Evolutionary conservation across 2,797 vertebrate species (phyloP), one percentile per base, ranked within the genome.

Genomic region (Bucorvus abyssinicus): DNA sequence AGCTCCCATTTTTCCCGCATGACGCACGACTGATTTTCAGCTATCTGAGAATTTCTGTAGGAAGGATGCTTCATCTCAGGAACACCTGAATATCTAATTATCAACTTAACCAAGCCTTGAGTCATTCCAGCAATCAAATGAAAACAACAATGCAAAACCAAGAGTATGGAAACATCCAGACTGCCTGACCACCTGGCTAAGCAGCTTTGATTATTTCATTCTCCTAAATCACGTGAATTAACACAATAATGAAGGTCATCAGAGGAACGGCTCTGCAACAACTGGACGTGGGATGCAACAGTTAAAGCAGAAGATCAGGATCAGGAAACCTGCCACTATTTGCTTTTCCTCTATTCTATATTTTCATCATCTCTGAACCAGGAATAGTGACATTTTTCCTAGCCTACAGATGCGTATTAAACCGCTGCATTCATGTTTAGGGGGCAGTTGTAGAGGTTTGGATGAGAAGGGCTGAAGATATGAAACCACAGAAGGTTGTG

Each of bases 221-320:
- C 69, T 29, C 68, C 44, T 30, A 17, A 50, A 70, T 23, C 29
- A 36, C 2, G 14, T 19, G 49, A 85, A 60, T 23, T 50, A 65
- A 45, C 7, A 11, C 4, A 5, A 5, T 4, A 15, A 22, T 0
- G 3, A 75, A 76, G 73, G 74, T 59, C 69, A 38, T 2, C 1
- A 1, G 38, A 18, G 53, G 57, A 87, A 23, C 59, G 14, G 69
- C 68, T 87, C 45, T 7, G n/a, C 60, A 80, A 56, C 78, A 61
- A 91, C 85, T 84, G 88, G 81, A 91, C 89, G 77, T 38, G 0
- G 2, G 1, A 53, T 14, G 49, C 36, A 21, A 38, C 1, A 14
- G 68, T 57, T 27, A 9, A 56, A 42, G 88, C 21, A 50, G 24
- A n/a, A 53, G 50, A 87, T 74, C 32, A 44, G 42, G 15, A 52